Conservation (phyloP, 2,888 invertebrate species). For the Noctua fimbriata region DNA sequence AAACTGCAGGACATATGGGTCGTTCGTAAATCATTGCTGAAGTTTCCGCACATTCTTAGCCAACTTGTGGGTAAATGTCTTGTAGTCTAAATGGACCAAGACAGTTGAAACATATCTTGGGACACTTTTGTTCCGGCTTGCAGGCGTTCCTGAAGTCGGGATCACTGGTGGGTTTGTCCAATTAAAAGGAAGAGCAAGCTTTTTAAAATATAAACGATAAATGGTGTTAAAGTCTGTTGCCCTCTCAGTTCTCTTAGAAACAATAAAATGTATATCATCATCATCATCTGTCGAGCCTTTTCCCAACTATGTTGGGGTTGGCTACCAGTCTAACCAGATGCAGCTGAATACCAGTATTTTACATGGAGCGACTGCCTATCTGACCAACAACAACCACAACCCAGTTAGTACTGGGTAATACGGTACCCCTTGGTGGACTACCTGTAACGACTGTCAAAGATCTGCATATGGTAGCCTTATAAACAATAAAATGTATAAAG, state of each 20-base stretch:
- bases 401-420: neutral
- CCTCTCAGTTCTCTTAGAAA: neutral
- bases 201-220: neutral
- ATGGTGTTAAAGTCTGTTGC: neutral
- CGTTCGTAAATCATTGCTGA: constrained; percentile 39
- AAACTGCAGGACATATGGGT: constrained; percentile 47
- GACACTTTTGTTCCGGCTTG: neutral
- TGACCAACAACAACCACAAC: no score
- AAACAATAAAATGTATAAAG: neutral
- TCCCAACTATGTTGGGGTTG: no score
- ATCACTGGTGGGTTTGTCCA: neutral
- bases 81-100: neutral
- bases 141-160: neutral
- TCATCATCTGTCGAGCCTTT: no score
- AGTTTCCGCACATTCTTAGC: constrained; percentile 36
- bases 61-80: constrained; percentile 32
- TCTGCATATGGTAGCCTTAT: no score
- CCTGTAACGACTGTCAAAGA: no score
- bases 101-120: neutral
- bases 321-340: no score
- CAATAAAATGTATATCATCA: no score
- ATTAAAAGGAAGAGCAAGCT: neutral
- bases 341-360: no score
- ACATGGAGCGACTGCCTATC: no score
- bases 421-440: no score